Percentiles rank a stretch among this genome's conserved stretches.
These are phyloP conservation scores for Therioaphis trifolii DNA, from an alignment of 2,888 invertebrate species.

Conservation along the genomic window DNA sequence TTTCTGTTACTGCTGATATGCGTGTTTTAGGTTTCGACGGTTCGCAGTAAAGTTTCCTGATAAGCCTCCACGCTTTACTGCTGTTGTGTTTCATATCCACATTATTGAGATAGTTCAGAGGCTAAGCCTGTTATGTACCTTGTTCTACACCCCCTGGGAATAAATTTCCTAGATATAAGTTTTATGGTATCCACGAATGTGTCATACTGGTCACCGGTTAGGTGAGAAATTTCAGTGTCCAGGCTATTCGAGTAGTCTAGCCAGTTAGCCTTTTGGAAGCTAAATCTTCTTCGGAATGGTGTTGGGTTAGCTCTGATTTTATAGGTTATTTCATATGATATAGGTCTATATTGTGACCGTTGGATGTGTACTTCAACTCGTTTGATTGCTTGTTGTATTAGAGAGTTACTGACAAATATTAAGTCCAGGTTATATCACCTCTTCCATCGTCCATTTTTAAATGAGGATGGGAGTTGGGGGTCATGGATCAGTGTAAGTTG, in stretches of 20 bases:
- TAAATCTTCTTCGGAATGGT: too few species aligned
- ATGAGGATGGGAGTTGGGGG: too few species aligned
- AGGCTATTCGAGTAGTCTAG: too few species aligned
- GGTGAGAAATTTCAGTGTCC: too few species aligned
- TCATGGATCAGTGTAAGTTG: slow-evolving; percentile 26
- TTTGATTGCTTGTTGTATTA: slow-evolving; percentile 21
- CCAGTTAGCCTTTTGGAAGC: too few species aligned
- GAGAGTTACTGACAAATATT: slow-evolving; percentile 34
- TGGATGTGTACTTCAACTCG: slow-evolving; percentile 12
- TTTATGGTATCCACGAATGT: too few species aligned
- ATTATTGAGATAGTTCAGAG: not conserved
- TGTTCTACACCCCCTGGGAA: slow-evolving; percentile 10
- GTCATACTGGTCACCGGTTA: too few species aligned
- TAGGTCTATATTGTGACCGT: too few species aligned
- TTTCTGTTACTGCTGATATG: slow-evolving; percentile 14
- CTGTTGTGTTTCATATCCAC: slow-evolving; percentile 10
- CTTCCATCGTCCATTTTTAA: slow-evolving; percentile 24
- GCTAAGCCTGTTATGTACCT: not conserved
- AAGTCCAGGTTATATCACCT: slow-evolving; percentile 30
- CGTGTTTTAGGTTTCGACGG: slow-evolving; percentile 21
- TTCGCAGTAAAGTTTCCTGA: slow-evolving; percentile 28
- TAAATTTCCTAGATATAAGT: too few species aligned
- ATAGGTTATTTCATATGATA: too few species aligned
- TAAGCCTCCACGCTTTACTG: not conserved
- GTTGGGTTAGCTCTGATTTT: too few species aligned